Evolutionary conservation across 2,113 vertebrate species (phyloP), one percentile per base, ranked within the genome.

Genomic region (Pampusana beccarii): DNA sequence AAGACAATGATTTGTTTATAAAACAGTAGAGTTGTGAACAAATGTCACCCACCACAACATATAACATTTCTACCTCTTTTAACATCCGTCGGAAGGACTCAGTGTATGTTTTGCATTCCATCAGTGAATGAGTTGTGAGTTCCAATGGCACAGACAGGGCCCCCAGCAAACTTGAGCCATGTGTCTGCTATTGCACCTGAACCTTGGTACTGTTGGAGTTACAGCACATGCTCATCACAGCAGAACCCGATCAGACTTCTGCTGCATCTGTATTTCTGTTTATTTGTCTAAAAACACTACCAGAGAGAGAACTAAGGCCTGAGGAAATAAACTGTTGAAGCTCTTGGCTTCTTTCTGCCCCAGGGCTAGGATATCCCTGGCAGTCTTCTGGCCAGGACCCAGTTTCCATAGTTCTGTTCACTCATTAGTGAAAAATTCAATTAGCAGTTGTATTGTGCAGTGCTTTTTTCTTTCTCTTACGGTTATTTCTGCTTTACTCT

Each of bases 171-270:
- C 53, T 65, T 62, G 51, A 87, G 42, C 56, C 24, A 0, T 16
- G 53, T 53, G 38, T 72, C 34, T 87, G 69, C 62, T 81, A 33
- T 44, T 81, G 72, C 53, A 28, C 61, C 65, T 69, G n/a, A 75
- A 13, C 62, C 36, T 33, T 44, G 33, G 16, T 71, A 14, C 26
- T 75, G 31, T 16, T 67, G 40, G 26, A 69, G 46, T 58, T 69
- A 36, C 5, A 75, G 69, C 48, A 44, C 13, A 0, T 40, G n/a
- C 25, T 50, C 8, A 3, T 40, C 0, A 0, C 79, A 54, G 46
- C 36, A 36, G 24, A 85, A 17, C 44, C 19, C 1, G 3, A 8
- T 38, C 8, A 29, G 38, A 86, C 44, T 86, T 75, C 34, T 81
- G 14, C 23, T 73, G 38, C 65, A 62, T 50, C 28, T 0, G 6